Evolutionary conservation across 2,797 vertebrate genomes (phyloP), one percentile per base, ranked within the genome.

Genomic region (Gadopsis marmoratus): DNA sequence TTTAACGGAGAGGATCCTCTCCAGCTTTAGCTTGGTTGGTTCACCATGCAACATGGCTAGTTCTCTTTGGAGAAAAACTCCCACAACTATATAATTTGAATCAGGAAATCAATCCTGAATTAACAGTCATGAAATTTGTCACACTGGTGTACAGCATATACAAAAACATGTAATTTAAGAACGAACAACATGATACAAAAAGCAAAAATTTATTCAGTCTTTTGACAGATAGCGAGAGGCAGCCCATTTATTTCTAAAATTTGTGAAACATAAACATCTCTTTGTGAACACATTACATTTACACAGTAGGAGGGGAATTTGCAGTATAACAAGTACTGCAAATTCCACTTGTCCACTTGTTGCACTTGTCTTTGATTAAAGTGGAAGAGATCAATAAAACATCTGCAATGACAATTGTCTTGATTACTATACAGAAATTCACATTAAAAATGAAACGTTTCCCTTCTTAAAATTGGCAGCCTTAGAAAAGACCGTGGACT

Each of bases 131-230:
- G 31, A 60, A 26, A 26, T 53, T 41, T 17, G 12, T 63, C 29
- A 50, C 33, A 14, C 11, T 63, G 12, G 5, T 35, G 26, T 9
- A 5, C 6, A 39, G 13, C 62, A 6, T 12, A 50, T 29, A 33
- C 45, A 21, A 11, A 8, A 23, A 71, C 17, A 37, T 19, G 26
- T 5, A 75, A 56, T 39, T 33, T 67, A 87, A 69, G 65, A 17
- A 71, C 67, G 8, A 82, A 62, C 5, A 79, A 76, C 48, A 64
- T 48, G n/a, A 86, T 69, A 76, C 92, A 91, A 96, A 96, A 94
- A 88, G 89, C 86, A 89, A 93, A 91, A 91, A 90, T 95, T 92
- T 95, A 96, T 95, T 95, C 83, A 91, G 88, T 92, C 86, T 92
- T 92, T 93, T 90, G 90, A 94, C 92, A 95, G 91, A 94, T 91